Evolutionary conservation across 2,797 vertebrate genomes (phyloP), one percentile per base, ranked within the genome.

Genomic region (Channallabes apus): DNA sequence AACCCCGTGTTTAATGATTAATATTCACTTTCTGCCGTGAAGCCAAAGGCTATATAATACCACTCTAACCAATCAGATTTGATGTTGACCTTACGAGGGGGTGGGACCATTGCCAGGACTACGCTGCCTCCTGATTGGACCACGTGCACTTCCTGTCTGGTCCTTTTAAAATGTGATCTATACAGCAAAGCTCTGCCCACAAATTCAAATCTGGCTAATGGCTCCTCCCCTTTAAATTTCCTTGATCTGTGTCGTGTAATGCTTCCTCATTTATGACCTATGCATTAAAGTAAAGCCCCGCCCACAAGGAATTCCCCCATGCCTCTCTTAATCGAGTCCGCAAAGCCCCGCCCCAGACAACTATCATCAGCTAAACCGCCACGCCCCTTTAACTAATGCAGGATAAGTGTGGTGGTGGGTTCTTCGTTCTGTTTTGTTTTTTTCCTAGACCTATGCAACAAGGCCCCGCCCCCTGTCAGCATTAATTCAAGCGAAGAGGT

Each of bases 261-360:
- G 22, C 78, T 80, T 82, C 59, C 78, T 64, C 9, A 27, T 29
- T 67, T 67, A 75, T 82, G 80, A 88, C 83, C 83, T 88, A 86
- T 89, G 86, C 86, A 89, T 9, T 41, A 41, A 41, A 41, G 77
- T 67, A 82, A 82, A 84, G 62, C 68, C 80, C 83, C 46, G 27
- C 54, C 82, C 54, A 11, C 17, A 22, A 61, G 18, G 38, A 20
- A 71, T 61, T 38, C 56, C 14, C 9, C 0, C 59, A 65, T 15
- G 3, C 27, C 54, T 78, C 46, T 86, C 24, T 41, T 38, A 18
- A 69, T 0, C 9, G 14, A 27, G n/a, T 29, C 46, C 7, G 2
- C 72, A 68, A 67, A 75, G 65, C 72, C 85, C 24, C 35, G 38
- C 82, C 82, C 81, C 64, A 56, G 15, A 56, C 38, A 11, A 2